Base-by-base conservation (phyloP, 2,888 invertebrate genomes). In the Neria commutata region DNA sequence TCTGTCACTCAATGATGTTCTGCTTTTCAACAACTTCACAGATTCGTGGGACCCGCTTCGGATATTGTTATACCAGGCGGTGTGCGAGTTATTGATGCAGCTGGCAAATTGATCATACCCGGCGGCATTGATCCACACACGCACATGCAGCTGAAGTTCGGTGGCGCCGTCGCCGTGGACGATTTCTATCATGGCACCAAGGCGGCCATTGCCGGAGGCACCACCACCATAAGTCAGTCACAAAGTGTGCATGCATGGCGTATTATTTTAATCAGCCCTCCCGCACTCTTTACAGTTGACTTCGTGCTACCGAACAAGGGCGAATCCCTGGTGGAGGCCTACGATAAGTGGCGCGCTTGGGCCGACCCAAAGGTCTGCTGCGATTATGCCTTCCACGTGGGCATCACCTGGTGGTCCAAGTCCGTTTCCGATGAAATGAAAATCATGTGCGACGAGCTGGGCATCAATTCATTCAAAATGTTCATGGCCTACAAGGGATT, bases 101-200 rank as follows among this genome's bases (percentile, higher is more conserved):
- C 91, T 25, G 96, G 95, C 59, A 93, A 90, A 82, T 88, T 93
- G 73, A 88, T 98, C 70, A 88, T 98, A 80, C 98, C 98, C 25
- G 96, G 97, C 56, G 97, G 97, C 26, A 92, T 98, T 74, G 98
- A 98, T 84, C 94, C 98, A 3, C 97, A 99, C 83, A 98, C 98
- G 21, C 98, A 98, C 84, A 89, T 80, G 81, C 95, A 98, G 83
- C 85, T 96, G 66, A 95, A 97, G 70, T 92, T 96, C 83, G 95
- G 95, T 90, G 96, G 95, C 8, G 89, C 91, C 1, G 88, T 85
- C 71, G 86, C 94, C 2, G 90, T 91, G 5, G 99, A 99, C 83
- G 98, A 98, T 83, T 97, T 97, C 84, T 96, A 96, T 80, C 89
- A 90, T 79, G 98, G 98, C 54, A 98, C 98, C n/a, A 92, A 92